Evolutionary conservation across 2,113 vertebrate species (phyloP).

Genomic region (Ciconia maguari): DNA sequence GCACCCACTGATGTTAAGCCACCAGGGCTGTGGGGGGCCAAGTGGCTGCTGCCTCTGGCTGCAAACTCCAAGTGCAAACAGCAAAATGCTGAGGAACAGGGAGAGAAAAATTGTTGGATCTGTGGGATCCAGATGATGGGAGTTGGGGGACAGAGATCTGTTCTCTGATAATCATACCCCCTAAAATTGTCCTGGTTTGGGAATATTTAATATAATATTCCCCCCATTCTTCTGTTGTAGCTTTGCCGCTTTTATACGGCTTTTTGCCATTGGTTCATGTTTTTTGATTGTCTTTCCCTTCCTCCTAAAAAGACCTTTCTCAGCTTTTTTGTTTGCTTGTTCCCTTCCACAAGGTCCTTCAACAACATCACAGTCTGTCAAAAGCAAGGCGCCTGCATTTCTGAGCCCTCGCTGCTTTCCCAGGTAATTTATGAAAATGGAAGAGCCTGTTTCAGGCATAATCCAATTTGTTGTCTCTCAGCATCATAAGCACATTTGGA

Average conservation of each 20-base stretch:
- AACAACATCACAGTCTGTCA: slow-evolving; percentile 2
- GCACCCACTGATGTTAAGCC: neutral
- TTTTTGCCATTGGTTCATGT: neutral
- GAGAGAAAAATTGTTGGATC: neutral
- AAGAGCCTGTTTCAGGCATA: neutral
- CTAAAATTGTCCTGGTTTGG: neutral
- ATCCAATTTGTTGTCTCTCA: slow-evolving; percentile 55
- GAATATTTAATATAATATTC: neutral
- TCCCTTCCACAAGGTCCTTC: neutral
- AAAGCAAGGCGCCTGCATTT: neutral
- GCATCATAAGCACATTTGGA: slow-evolving; percentile 54
- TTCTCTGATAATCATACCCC: neutral
- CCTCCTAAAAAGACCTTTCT: neutral
- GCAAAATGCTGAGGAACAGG: neutral
- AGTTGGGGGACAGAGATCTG: neutral
- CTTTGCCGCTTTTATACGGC: neutral
- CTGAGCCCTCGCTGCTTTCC: neutral
- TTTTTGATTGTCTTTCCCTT: neutral
- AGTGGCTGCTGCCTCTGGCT: accelerated
- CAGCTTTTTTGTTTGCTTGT: neutral
- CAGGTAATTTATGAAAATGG: slow-evolving; percentile 42
- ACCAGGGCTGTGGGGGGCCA: accelerated
- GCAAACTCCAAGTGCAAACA: neutral
- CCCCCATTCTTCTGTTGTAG: neutral
- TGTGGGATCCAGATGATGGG: neutral